These are phyloP conservation scores for Chydorus sphaericus DNA, from an alignment of 2,888 invertebrate species.

Conservation along the genomic window DNA sequence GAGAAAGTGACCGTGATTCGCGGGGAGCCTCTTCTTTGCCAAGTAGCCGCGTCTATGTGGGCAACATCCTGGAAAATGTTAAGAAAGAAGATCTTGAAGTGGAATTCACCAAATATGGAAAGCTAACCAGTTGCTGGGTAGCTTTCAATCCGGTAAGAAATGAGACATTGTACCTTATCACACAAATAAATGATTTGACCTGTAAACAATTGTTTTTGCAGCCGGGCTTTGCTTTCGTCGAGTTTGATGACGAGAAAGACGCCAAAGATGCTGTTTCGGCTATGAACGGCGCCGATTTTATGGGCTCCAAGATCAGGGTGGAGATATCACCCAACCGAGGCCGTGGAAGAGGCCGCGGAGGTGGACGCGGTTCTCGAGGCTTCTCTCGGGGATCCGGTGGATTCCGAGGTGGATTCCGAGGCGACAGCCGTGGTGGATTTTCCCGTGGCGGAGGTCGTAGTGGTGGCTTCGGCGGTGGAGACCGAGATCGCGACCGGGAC, in stretches of 20 bases:
- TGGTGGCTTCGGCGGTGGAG: slow-evolving; percentile 5
- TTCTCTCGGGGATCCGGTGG: neutral
- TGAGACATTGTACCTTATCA: too few species aligned
- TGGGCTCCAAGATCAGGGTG: slow-evolving; percentile 74
- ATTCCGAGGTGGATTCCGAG: slow-evolving; percentile 1
- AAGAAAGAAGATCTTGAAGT: slow-evolving; percentile 83
- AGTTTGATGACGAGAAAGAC: slow-evolving; percentile 75
- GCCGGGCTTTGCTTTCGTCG: slow-evolving; percentile 89
- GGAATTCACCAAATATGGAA: slow-evolving; percentile 82
- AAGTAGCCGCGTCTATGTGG: slow-evolving; percentile 71
- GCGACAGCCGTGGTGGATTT: slow-evolving; percentile 10
- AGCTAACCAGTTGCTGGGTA: slow-evolving; percentile 82
- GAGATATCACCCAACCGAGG: slow-evolving; percentile 48
- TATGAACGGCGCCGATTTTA: slow-evolving; percentile 72
- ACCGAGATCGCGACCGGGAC: slow-evolving; percentile 3
- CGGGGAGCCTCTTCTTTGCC: neutral
- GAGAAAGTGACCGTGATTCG: slow-evolving; percentile 5
- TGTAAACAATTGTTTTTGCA: too few species aligned
- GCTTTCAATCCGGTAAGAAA: slow-evolving; percentile 86
- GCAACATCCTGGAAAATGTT: slow-evolving; percentile 72
- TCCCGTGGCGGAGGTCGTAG: slow-evolving; percentile 12
- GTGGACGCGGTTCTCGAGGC: slow-evolving; percentile 3
- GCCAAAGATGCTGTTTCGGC: slow-evolving; percentile 78
- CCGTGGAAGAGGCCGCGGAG: slow-evolving; percentile 20
- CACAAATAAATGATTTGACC: too few species aligned